phyloP scores from a whole-genome alignment of 2,113 vertebrate genomes.

The Ammodytes marinus region DNA sequence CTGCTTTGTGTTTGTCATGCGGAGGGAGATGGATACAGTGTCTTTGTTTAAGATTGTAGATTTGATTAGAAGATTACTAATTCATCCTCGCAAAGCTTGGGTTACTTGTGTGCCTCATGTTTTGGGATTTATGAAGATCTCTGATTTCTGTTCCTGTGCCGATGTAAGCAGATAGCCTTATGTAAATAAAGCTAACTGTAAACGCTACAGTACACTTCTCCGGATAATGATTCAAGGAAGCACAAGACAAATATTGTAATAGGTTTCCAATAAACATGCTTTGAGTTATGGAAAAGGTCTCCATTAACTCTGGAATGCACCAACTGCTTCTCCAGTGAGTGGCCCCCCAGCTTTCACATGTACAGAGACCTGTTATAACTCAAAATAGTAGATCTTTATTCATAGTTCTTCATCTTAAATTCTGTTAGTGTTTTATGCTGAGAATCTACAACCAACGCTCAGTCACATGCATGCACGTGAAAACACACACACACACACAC shows the following conservation, averaged over 20 bases:
- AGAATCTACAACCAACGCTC: neutral
- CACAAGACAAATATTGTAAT: constrained; percentile 60
- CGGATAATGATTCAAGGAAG: constrained; percentile 50
- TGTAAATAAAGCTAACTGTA: constrained; percentile 56
- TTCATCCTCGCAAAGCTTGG: constrained; percentile 61
- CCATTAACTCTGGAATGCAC: constrained; percentile 38
- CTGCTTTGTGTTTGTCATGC: constrained; percentile 73
- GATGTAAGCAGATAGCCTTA: constrained; percentile 60
- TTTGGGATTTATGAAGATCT: constrained; percentile 57
- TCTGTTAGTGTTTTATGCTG: constrained; percentile 32
- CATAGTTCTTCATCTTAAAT: constrained; percentile 56
- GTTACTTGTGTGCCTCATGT: constrained; percentile 57
- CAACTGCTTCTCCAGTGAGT: constrained; percentile 2
- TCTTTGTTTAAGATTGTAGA: constrained; percentile 72
- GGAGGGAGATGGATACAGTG: constrained; percentile 40
- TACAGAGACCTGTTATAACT: constrained; percentile 33
- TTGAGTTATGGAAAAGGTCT: constrained; percentile 31
- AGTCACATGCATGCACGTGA: neutral
- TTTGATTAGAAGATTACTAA: constrained; percentile 73
- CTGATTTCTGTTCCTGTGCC: constrained; percentile 45
- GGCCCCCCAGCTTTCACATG: neutral
- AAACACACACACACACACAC: neutral
- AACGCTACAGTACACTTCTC: constrained; percentile 30
- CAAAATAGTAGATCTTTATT: constrained; percentile 33
- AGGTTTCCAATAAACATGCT: constrained; percentile 59